These are phyloP conservation scores for Chrysochloris asiatica DNA, from an alignment of 2,113 vertebrate species.

Conservation along the genomic window DNA sequence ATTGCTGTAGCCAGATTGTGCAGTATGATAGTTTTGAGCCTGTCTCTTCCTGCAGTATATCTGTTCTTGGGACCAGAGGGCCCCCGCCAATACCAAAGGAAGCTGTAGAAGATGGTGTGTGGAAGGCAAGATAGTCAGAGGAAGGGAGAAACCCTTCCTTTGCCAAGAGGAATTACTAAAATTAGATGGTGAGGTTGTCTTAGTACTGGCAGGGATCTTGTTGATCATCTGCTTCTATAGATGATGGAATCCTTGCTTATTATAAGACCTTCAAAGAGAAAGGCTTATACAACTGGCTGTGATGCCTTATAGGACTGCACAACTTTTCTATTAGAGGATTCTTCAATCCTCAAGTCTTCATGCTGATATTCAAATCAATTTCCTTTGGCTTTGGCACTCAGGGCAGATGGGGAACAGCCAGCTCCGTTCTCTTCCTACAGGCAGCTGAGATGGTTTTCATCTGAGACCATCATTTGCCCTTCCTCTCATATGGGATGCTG, in stretches of 20 bases:
- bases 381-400: constrained; percentile 9
- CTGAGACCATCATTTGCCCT: neutral
- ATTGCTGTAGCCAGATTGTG: constrained; percentile 39
- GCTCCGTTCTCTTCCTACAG: neutral
- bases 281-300: neutral
- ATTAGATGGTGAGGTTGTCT: constrained; percentile 51
- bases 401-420: neutral
- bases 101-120: constrained; percentile 48
- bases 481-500: neutral
- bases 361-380: neutral
- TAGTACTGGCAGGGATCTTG: neutral
- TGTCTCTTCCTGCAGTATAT: constrained; percentile 48
- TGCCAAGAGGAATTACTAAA: constrained; percentile 62
- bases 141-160: constrained; percentile 4
- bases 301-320: neutral
- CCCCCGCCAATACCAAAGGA: constrained; percentile 63
- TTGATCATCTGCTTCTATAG: neutral
- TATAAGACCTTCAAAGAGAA: constrained; percentile 10
- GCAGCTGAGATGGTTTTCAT: neutral
- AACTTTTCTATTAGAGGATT: neutral
- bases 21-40: neutral
- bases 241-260: neutral
- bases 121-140: constrained; percentile 59
- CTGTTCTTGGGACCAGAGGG: constrained; percentile 45
- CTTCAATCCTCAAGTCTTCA: neutral